phyloP scores from a whole-genome alignment of 2,113 vertebrate genomes.

The Lepus americanus region DNA sequence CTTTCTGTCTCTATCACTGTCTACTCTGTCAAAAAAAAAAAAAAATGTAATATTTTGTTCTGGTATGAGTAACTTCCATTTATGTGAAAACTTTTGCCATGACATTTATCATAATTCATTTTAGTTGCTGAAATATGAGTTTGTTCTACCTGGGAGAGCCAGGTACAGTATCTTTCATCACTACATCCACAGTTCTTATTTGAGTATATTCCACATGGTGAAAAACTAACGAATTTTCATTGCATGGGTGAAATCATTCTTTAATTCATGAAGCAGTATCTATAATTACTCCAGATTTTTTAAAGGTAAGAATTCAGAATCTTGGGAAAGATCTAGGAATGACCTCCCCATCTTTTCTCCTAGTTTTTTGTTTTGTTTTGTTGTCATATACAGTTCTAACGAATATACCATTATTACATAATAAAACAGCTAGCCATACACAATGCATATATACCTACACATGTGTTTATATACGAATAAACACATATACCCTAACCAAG shows the following conservation, averaged over 20 bases:
- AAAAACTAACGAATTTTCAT: neutral
- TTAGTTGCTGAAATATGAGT: neutral
- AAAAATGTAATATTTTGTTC: neutral
- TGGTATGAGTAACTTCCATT: neutral
- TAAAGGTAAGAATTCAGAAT: neutral
- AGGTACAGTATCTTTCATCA: neutral
- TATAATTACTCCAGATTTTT: neutral
- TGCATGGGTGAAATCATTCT: slow-evolving; percentile 1
- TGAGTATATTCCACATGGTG: neutral
- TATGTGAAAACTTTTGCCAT: neutral
- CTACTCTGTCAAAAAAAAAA: too few relatives aligned
- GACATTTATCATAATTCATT: neutral
- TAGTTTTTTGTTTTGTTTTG: neutral
- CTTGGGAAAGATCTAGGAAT: neutral
- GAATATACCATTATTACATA: neutral
- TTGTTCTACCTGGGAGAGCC: neutral
- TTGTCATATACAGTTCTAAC: neutral
- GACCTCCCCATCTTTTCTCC: neutral
- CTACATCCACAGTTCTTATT: neutral
- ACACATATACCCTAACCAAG: neutral
- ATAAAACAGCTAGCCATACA: neutral
- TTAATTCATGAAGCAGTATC: neutral
- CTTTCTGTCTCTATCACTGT: too few relatives aligned
- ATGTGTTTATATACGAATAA: too few relatives aligned
- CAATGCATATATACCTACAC: too few relatives aligned